Evolutionary conservation across 1,140 invertebrate genomes (phyloP), one percentile per base, ranked within the genome.

Genomic region (Drosophila parabipectinata): DNA sequence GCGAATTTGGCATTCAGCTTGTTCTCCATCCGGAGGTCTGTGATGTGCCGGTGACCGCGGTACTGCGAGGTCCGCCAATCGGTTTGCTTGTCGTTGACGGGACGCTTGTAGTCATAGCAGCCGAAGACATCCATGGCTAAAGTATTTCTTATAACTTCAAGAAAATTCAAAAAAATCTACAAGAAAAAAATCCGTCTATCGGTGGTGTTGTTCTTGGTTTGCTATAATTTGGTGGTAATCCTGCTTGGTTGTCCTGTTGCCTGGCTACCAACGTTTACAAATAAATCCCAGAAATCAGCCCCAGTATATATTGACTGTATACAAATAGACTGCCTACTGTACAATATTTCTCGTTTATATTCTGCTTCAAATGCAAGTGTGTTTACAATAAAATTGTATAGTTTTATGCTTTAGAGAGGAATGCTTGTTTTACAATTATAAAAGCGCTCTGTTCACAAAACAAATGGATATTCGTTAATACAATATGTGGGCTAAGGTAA

Each of bases 401-500:
- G 34, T 37, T 51, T 73, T 57, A 57, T 77, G 63, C 34, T 67
- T 64, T 44, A 78, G 85, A 81, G 58, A 88, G 82, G 82, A 87
- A 87, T 87, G 82, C 83, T 72, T 58, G 66, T 77, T 85, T 68
- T 61, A 82, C 71, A 82, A 74, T 71, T 83, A 84, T 66, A 85
- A 71, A 87, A 85, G 78, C 69, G 82, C 69, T 87, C 50, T 88
- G 82, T 87, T 82, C 50, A 88, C 59, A 88, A 75, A 88, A 82
- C 74, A 88, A 85, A 87, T 71, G 67, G 58, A 74, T 83, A 82
- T 79, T 79, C 59, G 69, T 57, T 60, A 69, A 71, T 77, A 72
- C 71, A 78, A 75, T 75, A 76, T 14, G 30, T 28, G 58, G 54
- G 72, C 71, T 56, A 74, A 28, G 52, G 28, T 64, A 64, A 44